Evolutionary conservation across 2,888 invertebrate species (phyloP).

Genomic region (Celastrina argiolus): DNA sequence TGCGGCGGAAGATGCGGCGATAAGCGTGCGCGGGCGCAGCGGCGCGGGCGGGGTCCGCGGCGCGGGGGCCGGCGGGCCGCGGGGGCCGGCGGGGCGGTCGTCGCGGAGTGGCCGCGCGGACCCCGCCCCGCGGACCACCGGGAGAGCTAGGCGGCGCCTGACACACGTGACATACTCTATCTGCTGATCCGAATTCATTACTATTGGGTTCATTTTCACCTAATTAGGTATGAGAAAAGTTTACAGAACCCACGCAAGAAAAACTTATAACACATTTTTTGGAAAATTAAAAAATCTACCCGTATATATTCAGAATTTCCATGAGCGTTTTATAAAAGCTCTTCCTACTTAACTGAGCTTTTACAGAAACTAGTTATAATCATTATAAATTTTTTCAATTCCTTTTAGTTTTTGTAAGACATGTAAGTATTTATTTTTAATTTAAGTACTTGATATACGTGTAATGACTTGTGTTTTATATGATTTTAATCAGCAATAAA

Average conservation of each 20-base stretch:
- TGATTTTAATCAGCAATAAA: conserved; percentile 14
- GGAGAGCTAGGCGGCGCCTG: conserved; percentile 72
- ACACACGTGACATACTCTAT: conserved; percentile 55
- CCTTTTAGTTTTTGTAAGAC: not conserved
- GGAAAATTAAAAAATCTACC: too few species aligned
- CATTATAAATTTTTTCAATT: too few species aligned
- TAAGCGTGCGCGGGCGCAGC: conserved; percentile 55
- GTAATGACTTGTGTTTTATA: conserved; percentile 3
- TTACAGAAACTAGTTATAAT: too few species aligned
- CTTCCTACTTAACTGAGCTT: too few species aligned
- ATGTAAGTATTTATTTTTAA: not conserved
- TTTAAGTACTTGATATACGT: conserved; percentile 6
- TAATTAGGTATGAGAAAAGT: not conserved
- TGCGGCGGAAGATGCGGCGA: conserved; percentile 71
- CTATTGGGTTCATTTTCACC: conserved; percentile 32
- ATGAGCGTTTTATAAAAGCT: too few species aligned
- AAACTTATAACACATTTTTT: too few species aligned
- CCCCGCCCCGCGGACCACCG: conserved; percentile 78
- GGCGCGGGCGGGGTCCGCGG: conserved; percentile 40
- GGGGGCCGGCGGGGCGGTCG: conserved; percentile 50
- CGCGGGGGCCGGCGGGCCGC: conserved; percentile 24
- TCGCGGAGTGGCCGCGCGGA: conserved; percentile 68
- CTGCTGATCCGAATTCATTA: conserved; percentile 42
- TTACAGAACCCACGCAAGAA: too few species aligned
- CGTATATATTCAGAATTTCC: too few species aligned